These are phyloP conservation scores for Xanthorhoe spadicearia DNA, from an alignment of 2,888 invertebrate species.

Conservation along the genomic window DNA sequence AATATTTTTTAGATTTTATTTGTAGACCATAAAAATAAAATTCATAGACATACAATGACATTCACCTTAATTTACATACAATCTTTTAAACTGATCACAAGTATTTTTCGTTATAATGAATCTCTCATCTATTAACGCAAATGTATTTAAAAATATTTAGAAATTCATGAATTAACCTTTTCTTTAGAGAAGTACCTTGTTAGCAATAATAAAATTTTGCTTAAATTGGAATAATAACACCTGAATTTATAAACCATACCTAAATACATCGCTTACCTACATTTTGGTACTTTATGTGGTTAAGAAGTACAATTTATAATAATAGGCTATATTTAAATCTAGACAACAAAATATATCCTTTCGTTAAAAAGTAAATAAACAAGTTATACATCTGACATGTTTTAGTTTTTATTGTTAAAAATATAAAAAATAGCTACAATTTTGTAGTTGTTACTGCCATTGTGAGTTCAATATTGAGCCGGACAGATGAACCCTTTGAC, in stretches of 20 bases:
- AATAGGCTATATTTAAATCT: slow-evolving; percentile 11
- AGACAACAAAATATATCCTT: slow-evolving; percentile 4
- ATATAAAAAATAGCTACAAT: background rate
- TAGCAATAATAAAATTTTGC: too few species aligned
- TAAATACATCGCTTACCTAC: too few species aligned
- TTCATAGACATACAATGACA: background rate
- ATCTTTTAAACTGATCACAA: background rate
- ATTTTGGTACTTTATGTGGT: too few species aligned
- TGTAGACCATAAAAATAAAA: background rate
- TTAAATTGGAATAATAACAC: background rate
- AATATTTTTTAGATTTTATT: background rate
- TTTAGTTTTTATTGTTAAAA: slow-evolving; percentile 3
- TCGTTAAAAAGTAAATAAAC: slow-evolving; percentile 7
- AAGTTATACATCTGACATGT: background rate
- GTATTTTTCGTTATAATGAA: background rate
- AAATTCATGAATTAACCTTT: too few species aligned
- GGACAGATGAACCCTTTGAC: slow-evolving; percentile 47
- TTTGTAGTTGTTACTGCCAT: background rate
- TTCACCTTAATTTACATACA: slow-evolving; percentile 1
- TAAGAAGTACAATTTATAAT: background rate
- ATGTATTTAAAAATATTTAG: too few species aligned
- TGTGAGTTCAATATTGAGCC: slow-evolving; percentile 25
- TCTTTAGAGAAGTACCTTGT: too few species aligned
- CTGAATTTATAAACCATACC: too few species aligned
- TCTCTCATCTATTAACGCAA: background rate